Evolutionary conservation across 2,888 invertebrate genomes (phyloP).

Genomic region (Cephus sareptanus): DNA sequence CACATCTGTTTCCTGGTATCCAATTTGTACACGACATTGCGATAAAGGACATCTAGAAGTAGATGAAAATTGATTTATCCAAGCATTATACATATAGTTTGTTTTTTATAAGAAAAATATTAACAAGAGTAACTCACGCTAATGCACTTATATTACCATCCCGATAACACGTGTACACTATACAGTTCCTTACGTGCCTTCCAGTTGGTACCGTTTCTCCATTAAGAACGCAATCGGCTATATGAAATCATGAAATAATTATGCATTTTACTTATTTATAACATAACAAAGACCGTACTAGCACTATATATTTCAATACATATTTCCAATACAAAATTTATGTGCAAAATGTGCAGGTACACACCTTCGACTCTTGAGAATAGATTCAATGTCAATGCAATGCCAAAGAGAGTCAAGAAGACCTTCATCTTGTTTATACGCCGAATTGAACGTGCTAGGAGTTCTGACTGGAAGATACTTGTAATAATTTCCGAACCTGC

Average conservation of each 20-base stretch:
- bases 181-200: neutral
- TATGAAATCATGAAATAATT: neutral
- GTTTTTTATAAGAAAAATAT: neutral
- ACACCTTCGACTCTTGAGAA: neutral
- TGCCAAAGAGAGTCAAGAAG: neutral
- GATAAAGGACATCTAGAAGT: conserved; percentile 33
- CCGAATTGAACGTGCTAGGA: neutral
- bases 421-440: neutral
- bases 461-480: neutral
- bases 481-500: neutral
- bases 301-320: neutral
- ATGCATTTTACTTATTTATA: neutral
- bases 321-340: neutral
- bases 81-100: neutral
- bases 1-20: conserved; percentile 23
- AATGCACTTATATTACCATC: neutral
- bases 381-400: neutral
- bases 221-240: neutral
- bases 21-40: conserved; percentile 20
- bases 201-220: neutral
- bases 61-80: neutral
- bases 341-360: neutral
- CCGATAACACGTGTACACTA: neutral
- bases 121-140: neutral
- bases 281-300: neutral